Percentiles rank a stretch among this genome's conserved stretches.
phyloP scores from a whole-genome alignment of 2,888 invertebrate species.

The Dinocampus coccinellae region DNA sequence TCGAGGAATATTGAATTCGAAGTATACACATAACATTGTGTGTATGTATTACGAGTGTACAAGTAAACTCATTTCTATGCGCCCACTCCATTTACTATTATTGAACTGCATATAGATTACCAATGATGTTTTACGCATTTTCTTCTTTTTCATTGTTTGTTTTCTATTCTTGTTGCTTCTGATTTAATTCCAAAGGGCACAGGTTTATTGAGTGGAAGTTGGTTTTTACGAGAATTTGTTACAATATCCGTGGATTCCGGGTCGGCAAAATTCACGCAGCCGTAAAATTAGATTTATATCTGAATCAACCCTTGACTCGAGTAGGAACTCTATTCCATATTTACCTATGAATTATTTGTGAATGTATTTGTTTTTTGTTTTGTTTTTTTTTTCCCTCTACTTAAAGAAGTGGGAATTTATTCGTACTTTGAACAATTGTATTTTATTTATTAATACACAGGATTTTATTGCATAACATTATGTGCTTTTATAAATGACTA shows the following conservation, averaged over 20 bases:
- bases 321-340: constrained; percentile 34
- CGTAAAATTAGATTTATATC: constrained; percentile 46
- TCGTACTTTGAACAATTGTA: too few species aligned
- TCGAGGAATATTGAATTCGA: constrained; percentile 23
- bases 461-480: too few species aligned
- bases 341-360: constrained; percentile 29
- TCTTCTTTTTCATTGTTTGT: constrained; percentile 8
- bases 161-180: constrained; percentile 1
- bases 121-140: constrained; percentile 36
- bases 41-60: not conserved
- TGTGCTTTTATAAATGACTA: too few species aligned
- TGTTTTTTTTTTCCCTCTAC: not conserved
- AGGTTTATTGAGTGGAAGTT: constrained; percentile 31
- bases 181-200: constrained; percentile 10
- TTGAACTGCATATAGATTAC: constrained; percentile 17
- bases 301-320: constrained; percentile 36
- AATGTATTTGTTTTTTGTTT: not conserved
- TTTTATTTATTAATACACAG: too few species aligned
- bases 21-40: constrained; percentile 1
- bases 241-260: constrained; percentile 34
- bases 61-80: not conserved
- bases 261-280: constrained; percentile 35
- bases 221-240: constrained; percentile 43
- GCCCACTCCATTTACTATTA: constrained; percentile 7
- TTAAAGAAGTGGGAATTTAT: too few species aligned